These are phyloP conservation scores for Cinara cedri DNA, from an alignment of 2,888 invertebrate species.

Conservation along the genomic window DNA sequence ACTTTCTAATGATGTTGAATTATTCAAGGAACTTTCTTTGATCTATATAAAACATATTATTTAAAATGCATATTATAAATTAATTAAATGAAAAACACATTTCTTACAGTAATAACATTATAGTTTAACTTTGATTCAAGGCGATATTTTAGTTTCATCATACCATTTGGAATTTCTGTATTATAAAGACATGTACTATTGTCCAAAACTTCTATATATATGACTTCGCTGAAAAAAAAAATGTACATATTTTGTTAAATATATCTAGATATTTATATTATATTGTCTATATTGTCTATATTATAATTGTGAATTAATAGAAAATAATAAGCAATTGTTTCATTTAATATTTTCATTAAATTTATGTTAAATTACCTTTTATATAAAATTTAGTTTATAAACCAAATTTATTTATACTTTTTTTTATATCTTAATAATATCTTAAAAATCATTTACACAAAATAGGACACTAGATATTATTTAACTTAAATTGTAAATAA, in stretches of 20 bases:
- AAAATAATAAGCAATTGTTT: neutral
- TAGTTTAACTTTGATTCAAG: constrained; percentile 45
- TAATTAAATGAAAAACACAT: neutral
- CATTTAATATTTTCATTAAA: neutral
- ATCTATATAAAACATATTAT: neutral
- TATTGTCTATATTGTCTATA: too few species aligned
- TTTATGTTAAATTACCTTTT: too few species aligned
- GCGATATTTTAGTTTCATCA: constrained; percentile 53
- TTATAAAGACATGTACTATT: constrained; percentile 38
- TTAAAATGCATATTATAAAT: neutral
- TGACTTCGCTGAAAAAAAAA: constrained; percentile 18
- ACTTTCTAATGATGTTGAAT: neutral
- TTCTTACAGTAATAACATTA: constrained; percentile 31
- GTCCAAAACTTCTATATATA: constrained; percentile 46
- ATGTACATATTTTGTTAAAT: neutral
- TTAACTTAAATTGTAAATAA: too few species aligned
- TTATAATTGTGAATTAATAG: neutral
- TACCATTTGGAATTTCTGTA: constrained; percentile 42
- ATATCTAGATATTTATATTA: neutral
- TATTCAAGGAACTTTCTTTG: neutral
- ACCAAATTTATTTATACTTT: too few species aligned
- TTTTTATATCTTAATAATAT: too few species aligned
- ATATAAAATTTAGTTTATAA: too few species aligned
- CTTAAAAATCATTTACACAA: too few species aligned
- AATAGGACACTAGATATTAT: too few species aligned